Conservation (phyloP, 1,140 invertebrate species). For the Diplogasteroides magnus region DNA sequence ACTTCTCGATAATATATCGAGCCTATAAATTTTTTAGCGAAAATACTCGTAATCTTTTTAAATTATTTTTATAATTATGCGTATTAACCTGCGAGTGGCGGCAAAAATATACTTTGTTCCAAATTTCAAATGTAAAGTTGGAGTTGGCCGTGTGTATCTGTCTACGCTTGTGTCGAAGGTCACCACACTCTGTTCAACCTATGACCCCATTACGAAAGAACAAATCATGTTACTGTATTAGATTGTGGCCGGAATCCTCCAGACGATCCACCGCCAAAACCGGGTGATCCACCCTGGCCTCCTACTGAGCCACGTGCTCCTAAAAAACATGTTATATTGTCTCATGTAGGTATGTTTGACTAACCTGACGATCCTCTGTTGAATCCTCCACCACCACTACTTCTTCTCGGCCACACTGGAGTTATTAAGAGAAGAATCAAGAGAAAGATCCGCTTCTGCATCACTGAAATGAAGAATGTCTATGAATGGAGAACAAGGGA, state of each 20-base stretch:
- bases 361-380: not conserved
- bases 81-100: no score
- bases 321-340: not conserved
- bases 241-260: no score
- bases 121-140: no score
- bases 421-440: not conserved
- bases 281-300: not conserved
- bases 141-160: no score
- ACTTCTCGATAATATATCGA: no score
- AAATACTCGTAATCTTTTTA: no score
- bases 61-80: no score
- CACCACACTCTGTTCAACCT: not conserved
- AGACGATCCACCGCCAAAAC: no score
- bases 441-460: not conserved
- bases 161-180: no score
- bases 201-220: not conserved
- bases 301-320: not conserved
- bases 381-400: not conserved
- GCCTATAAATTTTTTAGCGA: no score
- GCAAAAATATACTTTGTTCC: no score
- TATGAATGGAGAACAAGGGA: not conserved
- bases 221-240: not conserved
- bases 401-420: not conserved
- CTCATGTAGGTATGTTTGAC: not conserved
- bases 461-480: not conserved